Base-by-base conservation (phyloP, 2,888 invertebrate genomes). In the Spodoptera exigua region DNA sequence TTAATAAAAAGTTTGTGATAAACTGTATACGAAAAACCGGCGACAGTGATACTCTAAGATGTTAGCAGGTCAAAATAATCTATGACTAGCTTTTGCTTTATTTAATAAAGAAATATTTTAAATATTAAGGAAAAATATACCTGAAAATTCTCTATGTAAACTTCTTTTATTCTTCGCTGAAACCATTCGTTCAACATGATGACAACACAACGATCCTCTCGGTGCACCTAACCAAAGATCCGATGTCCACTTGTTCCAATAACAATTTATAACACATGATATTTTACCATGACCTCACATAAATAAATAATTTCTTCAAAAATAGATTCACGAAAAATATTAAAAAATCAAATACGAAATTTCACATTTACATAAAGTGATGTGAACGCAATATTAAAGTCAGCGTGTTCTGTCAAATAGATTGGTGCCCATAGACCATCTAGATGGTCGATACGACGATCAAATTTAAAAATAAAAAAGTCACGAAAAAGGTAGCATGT, bases 141-240 rank as follows among this genome's bases (percentile, higher is more conserved):
- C 93, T 92, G 92, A 85, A 89, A 88, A 82, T 78, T 84, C 80
- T 84, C 83, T 88, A 77, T 80, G 78, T 82, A 83, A 84, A 86
- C 82, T 81, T 85, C 83, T 83, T 84, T 81, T 89, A 84, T 85
- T 79, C 88, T 84, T 84, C 89, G 88, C 82, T 89, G 89, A 84
- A 84, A 93, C 89, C 94, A 94, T 94, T 89, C 94, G 93, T 88
- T 91, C 89, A 93, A 91, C 94, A 94, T 94, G 90, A 87, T 92
- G 91, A 83, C 80, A 84, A 83, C 84, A 80, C 86, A 76, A 80
- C 70, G 68, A 82, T 81, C 82, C 76, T 74, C 77, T 78, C 78
- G 81, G 74, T 80, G 75, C 86, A 83, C 83, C 86, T 87, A 86
- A 87, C 85, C 81, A 87, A 88, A 80, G 82, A 83, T 82, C 66